A percentile compares a stretch with the other conserved stretches of the same genome.
Evolutionary conservation across 2,113 vertebrate species (phyloP).

Genomic region (Eidolon helvum): DNA sequence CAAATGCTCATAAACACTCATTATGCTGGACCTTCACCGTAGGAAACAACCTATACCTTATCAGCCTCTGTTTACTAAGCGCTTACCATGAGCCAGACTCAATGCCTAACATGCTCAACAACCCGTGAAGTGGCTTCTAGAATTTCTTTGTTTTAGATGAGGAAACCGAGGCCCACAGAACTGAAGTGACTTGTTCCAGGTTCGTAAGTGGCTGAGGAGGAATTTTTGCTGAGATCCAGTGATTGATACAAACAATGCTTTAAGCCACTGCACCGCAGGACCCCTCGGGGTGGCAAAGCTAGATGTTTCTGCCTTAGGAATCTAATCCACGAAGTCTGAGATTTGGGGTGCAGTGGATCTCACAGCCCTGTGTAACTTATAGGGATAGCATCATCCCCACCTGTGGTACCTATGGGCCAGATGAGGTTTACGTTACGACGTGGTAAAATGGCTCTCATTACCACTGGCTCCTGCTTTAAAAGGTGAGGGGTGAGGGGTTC

Average conservation of each 20-base stretch:
- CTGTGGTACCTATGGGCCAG: neutral
- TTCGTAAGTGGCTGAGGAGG: neutral
- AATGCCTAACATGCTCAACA: neutral
- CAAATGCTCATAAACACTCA: no score
- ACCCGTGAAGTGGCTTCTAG: neutral
- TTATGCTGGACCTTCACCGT: rapidly evolving
- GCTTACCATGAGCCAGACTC: neutral
- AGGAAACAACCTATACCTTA: no score
- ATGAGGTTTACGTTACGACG: neutral
- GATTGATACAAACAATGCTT: neutral
- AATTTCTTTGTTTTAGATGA: neutral
- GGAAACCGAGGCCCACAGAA: neutral
- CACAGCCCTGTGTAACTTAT: neutral
- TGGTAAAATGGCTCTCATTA: neutral
- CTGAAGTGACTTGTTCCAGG: neutral
- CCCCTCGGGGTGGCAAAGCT: neutral
- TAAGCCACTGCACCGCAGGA: neutral
- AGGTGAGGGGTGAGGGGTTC: no score
- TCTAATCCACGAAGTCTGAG: neutral
- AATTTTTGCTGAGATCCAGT: neutral
- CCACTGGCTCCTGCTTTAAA: neutral
- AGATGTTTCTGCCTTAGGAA: neutral
- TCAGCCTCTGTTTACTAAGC: neutral
- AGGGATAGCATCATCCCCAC: neutral
- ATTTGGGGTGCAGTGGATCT: neutral